A percentile compares a stretch with the other conserved stretches of the same genome.
Conservation (phyloP, 2,113 vertebrate species). For the Oncorhynchus masou region DNA sequence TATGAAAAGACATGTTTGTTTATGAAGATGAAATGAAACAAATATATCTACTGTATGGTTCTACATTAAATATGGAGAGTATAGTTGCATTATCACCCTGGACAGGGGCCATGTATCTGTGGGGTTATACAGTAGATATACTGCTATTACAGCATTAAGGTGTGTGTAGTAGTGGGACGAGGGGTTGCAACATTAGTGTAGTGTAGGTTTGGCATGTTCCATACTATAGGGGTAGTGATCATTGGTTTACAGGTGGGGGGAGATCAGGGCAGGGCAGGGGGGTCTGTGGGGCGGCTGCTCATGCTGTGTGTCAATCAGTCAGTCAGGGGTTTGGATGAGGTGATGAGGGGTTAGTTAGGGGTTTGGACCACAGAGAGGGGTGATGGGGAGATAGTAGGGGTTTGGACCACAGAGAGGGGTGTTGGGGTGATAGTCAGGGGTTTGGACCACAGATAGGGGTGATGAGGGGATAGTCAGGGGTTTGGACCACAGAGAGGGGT, state of each 20-base stretch:
- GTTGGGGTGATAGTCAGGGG: no score
- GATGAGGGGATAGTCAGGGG: no score
- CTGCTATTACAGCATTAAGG: not conserved
- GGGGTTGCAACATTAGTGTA: not conserved
- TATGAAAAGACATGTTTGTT: not conserved
- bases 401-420: no score
- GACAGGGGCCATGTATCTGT: not conserved
- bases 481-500: no score
- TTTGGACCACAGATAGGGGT: no score
- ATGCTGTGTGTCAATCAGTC: slow-evolving; percentile 37
- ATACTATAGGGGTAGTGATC: not conserved
- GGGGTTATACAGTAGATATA: not conserved
- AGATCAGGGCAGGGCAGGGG: not conserved
- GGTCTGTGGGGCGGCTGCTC: slow-evolving; percentile 42
- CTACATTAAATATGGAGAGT: no score
- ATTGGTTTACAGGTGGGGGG: not conserved
- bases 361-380: no score
- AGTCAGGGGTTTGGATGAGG: no score
- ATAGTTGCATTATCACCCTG: not conserved
- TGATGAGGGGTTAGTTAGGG: no score
- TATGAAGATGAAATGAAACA: not conserved
- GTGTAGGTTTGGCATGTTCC: not conserved
- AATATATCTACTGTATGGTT: no score
- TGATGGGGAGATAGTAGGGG: no score
- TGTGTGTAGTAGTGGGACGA: not conserved